Evolutionary conservation across 1,140 invertebrate species (phyloP).

Genomic region (Rhopalosiphum maidis): DNA sequence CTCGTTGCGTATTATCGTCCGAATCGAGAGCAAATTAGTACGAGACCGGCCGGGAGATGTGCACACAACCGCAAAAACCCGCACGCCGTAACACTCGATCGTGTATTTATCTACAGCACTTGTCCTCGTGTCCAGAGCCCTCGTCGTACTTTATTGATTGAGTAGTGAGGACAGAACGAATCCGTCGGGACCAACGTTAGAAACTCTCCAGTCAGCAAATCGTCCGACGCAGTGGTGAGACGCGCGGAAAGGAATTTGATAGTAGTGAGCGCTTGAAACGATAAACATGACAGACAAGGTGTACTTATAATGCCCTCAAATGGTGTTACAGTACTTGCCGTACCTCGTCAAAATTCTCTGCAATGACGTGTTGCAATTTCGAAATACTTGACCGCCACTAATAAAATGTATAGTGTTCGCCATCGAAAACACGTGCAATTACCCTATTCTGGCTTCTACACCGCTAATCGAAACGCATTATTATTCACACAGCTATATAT

Average conservation of each 20-base stretch:
- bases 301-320: neutral
- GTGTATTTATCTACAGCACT: neutral
- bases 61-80: neutral
- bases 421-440: neutral
- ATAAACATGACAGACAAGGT: neutral
- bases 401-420: neutral
- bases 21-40: neutral
- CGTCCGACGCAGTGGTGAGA: neutral
- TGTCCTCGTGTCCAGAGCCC: neutral
- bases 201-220: neutral
- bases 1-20: neutral
- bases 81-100: neutral
- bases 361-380: neutral
- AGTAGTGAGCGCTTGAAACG: neutral
- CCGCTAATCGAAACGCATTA: neutral
- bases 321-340: neutral
- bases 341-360: neutral
- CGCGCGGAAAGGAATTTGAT: neutral
- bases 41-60: neutral
- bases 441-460: neutral
- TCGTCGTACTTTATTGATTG: neutral
- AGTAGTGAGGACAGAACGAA: neutral
- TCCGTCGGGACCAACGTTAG: neutral
- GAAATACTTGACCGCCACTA: neutral
- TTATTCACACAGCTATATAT: neutral